A percentile compares a stretch with the other conserved stretches of the same genome.
Conservation (phyloP, 2,113 vertebrate species). For the Trogon surrucura region DNA sequence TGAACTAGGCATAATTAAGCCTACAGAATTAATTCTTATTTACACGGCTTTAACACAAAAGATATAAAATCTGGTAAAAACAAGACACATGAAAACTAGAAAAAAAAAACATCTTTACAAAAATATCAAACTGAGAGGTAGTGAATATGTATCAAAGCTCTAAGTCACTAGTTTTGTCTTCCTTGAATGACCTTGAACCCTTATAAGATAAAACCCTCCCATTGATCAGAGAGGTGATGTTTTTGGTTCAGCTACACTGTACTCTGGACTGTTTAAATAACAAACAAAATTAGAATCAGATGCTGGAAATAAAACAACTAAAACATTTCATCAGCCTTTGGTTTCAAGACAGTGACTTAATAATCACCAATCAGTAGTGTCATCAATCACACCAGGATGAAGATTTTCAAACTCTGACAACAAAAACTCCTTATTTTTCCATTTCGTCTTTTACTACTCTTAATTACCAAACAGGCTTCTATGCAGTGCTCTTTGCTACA, state of each 20-base stretch:
- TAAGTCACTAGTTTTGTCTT: neutral
- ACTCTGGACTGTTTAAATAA: constrained; percentile 37
- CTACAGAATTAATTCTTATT: neutral
- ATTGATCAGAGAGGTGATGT: neutral
- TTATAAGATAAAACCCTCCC: neutral
- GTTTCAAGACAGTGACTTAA: neutral
- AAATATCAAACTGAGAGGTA: neutral
- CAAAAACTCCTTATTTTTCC: neutral
- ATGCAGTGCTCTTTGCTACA: neutral
- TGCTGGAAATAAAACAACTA: neutral
- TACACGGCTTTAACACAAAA: neutral
- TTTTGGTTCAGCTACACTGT: constrained; percentile 32
- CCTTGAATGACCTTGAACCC: constrained; percentile 63
- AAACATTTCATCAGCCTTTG: neutral
- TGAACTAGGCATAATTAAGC: neutral
- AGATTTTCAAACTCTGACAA: neutral
- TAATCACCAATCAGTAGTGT: neutral
- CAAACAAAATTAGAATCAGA: constrained; percentile 45
- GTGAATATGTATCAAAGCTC: neutral
- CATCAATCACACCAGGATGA: neutral
- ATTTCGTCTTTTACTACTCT: neutral
- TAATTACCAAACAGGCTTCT: neutral
- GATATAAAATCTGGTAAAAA: neutral
- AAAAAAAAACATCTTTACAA: neutral
- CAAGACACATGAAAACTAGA: neutral